Percentiles rank a stretch among this genome's conserved stretches.
phyloP scores from a whole-genome alignment of 2,888 invertebrate species.

The Eilema griseolum region DNA sequence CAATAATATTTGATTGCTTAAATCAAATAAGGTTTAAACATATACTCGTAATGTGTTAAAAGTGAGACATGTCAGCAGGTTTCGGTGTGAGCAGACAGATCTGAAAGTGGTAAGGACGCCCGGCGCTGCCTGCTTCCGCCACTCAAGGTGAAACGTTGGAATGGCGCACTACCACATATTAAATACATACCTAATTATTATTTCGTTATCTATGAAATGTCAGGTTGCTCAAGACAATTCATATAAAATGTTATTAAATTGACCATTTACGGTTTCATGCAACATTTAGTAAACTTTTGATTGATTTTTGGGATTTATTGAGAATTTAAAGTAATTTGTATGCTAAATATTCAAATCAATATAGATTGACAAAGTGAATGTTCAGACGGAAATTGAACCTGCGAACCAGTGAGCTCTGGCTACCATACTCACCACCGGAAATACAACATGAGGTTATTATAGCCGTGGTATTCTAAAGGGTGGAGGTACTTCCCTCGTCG shows the following conservation, averaged over 20 bases:
- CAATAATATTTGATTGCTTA: not conserved
- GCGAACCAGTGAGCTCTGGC: no score
- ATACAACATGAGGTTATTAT: no score
- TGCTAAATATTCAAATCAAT: no score
- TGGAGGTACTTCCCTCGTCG: no score
- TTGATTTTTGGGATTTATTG: constrained; percentile 14
- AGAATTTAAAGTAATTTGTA: no score
- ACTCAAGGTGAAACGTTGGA: constrained; percentile 74
- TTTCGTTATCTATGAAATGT: constrained; percentile 47
- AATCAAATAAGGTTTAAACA: not conserved
- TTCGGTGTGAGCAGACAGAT: constrained; percentile 60
- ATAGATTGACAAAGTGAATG: no score
- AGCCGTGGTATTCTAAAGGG: no score
- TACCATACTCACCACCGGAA: no score
- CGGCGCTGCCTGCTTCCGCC: constrained; percentile 72
- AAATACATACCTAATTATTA: constrained; percentile 53
- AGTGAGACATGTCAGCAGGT: constrained; percentile 42
- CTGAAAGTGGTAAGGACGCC: constrained; percentile 79
- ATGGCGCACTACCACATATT: constrained; percentile 41
- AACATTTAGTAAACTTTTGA: constrained; percentile 22
- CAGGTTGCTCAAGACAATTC: constrained; percentile 42
- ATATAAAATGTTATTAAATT: constrained; percentile 25
- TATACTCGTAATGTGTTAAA: constrained; percentile 28
- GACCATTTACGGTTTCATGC: constrained; percentile 9
- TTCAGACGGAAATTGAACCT: no score